Evolutionary conservation across 2,888 invertebrate genomes (phyloP).

Genomic region (Andricus curvator): DNA sequence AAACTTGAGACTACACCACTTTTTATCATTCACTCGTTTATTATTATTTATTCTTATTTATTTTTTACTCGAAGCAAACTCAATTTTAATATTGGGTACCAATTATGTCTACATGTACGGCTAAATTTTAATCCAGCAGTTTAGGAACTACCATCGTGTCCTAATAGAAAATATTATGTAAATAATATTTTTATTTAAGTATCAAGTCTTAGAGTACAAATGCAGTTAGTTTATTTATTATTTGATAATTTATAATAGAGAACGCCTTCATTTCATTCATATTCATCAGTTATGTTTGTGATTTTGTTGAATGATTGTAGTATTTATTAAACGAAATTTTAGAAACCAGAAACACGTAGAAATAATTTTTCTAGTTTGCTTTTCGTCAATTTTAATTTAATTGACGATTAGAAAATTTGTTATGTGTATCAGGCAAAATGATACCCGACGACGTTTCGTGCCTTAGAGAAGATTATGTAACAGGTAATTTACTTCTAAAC

Average conservation of each 20-base stretch:
- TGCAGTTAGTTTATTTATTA: background rate
- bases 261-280: background rate
- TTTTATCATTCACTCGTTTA: background rate
- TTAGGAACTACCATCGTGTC: background rate
- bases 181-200: background rate
- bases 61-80: slow-evolving; percentile 48
- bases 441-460: too few species aligned
- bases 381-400: too few species aligned
- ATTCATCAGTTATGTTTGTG: background rate
- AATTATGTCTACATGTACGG: background rate
- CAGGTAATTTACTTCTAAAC: background rate
- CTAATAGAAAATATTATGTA: background rate
- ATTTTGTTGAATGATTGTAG: background rate
- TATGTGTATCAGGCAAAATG: too few species aligned
- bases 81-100: background rate
- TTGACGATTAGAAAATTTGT: too few species aligned
- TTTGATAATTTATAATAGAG: background rate
- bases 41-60: slow-evolving; percentile 49
- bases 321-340: slow-evolving; percentile 1
- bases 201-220: background rate
- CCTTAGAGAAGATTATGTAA: background rate
- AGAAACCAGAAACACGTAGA: background rate
- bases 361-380: too few species aligned
- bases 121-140: background rate
- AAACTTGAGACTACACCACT: slow-evolving; percentile 62